A percentile compares a stretch with the other conserved stretches of the same genome.
phyloP scores from a whole-genome alignment of 2,113 vertebrate genomes.

The Peromyscus californicus region DNA sequence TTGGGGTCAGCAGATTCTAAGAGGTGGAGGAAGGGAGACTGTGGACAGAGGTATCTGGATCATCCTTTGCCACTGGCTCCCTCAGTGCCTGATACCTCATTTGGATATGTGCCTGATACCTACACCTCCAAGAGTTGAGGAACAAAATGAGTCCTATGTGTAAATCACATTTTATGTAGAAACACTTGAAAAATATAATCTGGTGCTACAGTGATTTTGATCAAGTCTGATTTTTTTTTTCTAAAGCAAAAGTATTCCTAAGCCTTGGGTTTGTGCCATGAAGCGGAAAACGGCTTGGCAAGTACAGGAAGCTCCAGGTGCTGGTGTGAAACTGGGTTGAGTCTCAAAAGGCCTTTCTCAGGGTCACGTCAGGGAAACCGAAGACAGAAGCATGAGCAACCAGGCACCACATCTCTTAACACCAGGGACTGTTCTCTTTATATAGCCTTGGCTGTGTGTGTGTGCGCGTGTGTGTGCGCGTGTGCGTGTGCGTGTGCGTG shows the following conservation, averaged over 20 bases:
- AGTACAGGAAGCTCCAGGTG: background rate
- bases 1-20: background rate
- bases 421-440: background rate
- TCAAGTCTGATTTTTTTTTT: background rate
- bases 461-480: background rate
- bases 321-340: background rate
- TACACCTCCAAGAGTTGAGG: background rate
- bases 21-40: background rate
- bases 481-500: too few relatives aligned
- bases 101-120: background rate
- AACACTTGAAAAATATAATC: slow-evolving; percentile 7
- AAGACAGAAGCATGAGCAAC: background rate
- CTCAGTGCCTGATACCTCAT: background rate
- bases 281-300: background rate
- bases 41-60: background rate
- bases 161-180: background rate
- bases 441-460: too few relatives aligned
- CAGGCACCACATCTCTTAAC: too few relatives aligned
- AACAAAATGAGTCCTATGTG: background rate
- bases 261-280: background rate
- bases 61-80: background rate
- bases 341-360: background rate
- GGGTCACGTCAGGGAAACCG: background rate
- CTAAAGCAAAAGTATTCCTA: background rate
- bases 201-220: background rate